Conservation (phyloP, 92 coral and sea anemone genomes). For the Palythoa grandis region DNA sequence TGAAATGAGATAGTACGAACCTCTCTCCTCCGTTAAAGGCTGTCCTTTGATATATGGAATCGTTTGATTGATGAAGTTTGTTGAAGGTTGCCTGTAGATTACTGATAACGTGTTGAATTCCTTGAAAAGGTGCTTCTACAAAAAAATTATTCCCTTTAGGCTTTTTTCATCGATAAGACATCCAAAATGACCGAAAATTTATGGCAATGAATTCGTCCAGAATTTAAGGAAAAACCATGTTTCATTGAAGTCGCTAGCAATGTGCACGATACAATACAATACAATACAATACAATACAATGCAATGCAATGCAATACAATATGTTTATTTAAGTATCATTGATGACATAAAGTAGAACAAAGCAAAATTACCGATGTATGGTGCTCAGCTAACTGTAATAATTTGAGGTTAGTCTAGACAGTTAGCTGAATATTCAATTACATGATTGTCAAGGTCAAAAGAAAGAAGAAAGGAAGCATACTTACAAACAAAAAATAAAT, state of each 20-base stretch:
- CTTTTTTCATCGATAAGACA: neutral
- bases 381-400: no score
- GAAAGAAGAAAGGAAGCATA: neutral
- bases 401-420: no score
- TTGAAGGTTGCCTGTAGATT: slow-evolving; percentile 82
- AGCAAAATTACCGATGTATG: no score
- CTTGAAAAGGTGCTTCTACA: slow-evolving; percentile 71
- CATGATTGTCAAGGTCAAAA: neutral
- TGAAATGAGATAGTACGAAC: neutral
- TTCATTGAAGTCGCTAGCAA: neutral
- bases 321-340: no score
- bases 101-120: slow-evolving; percentile 95
- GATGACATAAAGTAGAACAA: no score
- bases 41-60: slow-evolving; percentile 84
- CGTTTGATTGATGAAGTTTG: slow-evolving; percentile 66
- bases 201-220: no score
- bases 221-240: neutral
- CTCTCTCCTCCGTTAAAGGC: slow-evolving; percentile 57
- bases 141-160: slow-evolving; percentile 1
- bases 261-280: no score
- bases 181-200: neutral
- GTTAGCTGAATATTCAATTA: no score
- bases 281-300: no score
- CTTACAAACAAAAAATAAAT: no score
- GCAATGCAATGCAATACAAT: no score